A percentile compares a stretch with the other conserved stretches of the same genome.
These are phyloP conservation scores for Chesias legatella DNA, from an alignment of 2,888 invertebrate species.

Conservation along the genomic window DNA sequence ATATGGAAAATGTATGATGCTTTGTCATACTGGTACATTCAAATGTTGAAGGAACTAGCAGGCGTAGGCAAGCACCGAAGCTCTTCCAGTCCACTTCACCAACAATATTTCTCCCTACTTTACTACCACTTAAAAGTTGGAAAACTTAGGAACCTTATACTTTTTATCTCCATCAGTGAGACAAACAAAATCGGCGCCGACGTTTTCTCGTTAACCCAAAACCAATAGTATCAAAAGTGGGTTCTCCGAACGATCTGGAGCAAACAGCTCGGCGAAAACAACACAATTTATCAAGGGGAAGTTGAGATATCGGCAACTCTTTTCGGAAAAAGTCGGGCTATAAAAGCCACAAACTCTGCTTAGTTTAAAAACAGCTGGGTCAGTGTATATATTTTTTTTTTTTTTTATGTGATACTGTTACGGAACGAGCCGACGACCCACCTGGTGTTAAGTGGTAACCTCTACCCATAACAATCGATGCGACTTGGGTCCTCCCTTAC, in stretches of 20 bases:
- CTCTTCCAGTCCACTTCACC: constrained; percentile 1
- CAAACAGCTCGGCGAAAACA: constrained; percentile 75
- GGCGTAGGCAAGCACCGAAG: neutral
- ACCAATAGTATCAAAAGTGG: constrained; percentile 23
- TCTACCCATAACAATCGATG: too few species aligned
- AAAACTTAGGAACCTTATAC: constrained; percentile 21
- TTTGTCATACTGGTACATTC: too few species aligned
- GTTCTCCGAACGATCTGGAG: constrained; percentile 40
- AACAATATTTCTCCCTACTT: constrained; percentile 21
- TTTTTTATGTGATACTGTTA: too few species aligned
- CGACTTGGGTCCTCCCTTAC: too few species aligned
- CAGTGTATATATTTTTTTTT: neutral
- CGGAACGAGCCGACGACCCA: too few species aligned
- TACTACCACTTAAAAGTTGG: constrained; percentile 36
- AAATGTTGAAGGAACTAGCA: too few species aligned
- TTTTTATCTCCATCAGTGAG: constrained; percentile 28
- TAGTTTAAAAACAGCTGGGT: constrained; percentile 1
- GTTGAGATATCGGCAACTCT: constrained; percentile 57
- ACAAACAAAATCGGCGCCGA: constrained; percentile 55
- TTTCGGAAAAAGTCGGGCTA: constrained; percentile 47
- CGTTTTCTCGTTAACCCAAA: constrained; percentile 42
- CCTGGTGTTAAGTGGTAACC: too few species aligned
- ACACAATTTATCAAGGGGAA: constrained; percentile 76
- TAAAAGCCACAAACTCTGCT: constrained; percentile 54
- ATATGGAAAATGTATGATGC: too few species aligned